Percentiles rank a stretch among this genome's conserved stretches.
Conservation (phyloP, 1,140 invertebrate genomes). For the Drosophila nannoptera region DNA sequence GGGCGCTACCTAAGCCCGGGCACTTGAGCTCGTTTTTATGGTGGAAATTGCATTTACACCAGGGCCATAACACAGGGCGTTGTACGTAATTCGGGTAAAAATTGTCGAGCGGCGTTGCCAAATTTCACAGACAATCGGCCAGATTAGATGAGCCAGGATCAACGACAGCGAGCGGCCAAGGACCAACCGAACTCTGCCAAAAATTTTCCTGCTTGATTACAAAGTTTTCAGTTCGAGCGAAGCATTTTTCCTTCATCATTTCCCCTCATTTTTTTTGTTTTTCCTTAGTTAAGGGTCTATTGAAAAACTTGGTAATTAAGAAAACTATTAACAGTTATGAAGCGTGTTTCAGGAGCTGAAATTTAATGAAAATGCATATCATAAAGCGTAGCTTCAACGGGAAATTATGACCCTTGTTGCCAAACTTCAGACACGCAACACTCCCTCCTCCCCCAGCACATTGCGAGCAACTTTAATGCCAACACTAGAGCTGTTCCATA, state of each 20-base stretch:
- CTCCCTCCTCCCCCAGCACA: no score
- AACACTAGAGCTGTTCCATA: not conserved
- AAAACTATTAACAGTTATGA: not conserved
- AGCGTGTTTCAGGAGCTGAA: not conserved
- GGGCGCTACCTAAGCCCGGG: conserved; percentile 50
- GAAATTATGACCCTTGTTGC: not conserved
- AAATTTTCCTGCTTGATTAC: not conserved
- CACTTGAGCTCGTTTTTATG: conserved; percentile 38
- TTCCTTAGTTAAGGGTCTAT: not conserved
- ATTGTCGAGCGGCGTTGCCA: conserved; percentile 36
- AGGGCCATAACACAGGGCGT: conserved; percentile 1
- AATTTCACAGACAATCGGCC: conserved; percentile 33
- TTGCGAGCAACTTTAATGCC: not conserved
- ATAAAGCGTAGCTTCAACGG: no score
- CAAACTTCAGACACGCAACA: not conserved
- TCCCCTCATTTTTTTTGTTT: no score
- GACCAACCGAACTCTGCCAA: not conserved
- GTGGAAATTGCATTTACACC: conserved; percentile 23
- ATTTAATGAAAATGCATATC: not conserved
- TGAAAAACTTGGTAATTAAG: conserved; percentile 6
- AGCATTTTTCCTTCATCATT: not conserved
- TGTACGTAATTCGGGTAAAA: conserved; percentile 5
- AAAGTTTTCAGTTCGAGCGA: not conserved
- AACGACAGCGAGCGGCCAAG: no score
- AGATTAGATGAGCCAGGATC: conserved; percentile 27